Conservation (phyloP, 2,113 vertebrate species). For the Ptilonorhynchus violaceus region DNA sequence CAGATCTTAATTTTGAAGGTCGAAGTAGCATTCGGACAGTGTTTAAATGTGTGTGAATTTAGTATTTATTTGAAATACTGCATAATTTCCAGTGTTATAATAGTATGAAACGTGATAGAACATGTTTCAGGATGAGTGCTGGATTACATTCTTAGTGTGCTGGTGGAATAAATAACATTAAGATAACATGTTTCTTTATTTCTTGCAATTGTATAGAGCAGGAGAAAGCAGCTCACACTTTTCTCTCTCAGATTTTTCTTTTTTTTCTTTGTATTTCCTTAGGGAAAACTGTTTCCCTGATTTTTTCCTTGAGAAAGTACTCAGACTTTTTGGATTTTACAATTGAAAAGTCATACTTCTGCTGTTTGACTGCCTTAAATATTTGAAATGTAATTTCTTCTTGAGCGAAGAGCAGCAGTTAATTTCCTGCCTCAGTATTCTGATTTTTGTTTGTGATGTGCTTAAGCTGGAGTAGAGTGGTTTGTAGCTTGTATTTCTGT, state of each 20-base stretch:
- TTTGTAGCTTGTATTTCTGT: conserved; percentile 39
- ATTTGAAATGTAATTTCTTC: neutral
- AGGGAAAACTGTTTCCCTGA: too few relatives aligned
- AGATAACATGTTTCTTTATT: neutral
- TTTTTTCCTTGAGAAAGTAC: neutral
- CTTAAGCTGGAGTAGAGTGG: neutral
- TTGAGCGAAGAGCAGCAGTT: neutral
- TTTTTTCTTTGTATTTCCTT: neutral
- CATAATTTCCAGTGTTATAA: neutral
- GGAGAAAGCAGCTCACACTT: neutral
- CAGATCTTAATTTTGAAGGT: neutral
- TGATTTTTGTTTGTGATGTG: neutral
- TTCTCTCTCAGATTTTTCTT: neutral
- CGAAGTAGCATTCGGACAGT: neutral
- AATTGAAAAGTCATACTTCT: neutral
- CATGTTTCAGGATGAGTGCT: neutral
- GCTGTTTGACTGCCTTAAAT: neutral
- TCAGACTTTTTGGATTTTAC: neutral
- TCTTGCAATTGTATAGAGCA: neutral
- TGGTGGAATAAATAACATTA: neutral
- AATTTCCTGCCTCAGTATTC: neutral
- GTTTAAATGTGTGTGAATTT: neutral
- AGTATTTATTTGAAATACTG: neutral
- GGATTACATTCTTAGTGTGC: neutral
- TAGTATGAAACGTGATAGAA: neutral